Base-by-base conservation (phyloP, 2,113 vertebrate genomes). In the Larimichthys polyactis region DNA sequence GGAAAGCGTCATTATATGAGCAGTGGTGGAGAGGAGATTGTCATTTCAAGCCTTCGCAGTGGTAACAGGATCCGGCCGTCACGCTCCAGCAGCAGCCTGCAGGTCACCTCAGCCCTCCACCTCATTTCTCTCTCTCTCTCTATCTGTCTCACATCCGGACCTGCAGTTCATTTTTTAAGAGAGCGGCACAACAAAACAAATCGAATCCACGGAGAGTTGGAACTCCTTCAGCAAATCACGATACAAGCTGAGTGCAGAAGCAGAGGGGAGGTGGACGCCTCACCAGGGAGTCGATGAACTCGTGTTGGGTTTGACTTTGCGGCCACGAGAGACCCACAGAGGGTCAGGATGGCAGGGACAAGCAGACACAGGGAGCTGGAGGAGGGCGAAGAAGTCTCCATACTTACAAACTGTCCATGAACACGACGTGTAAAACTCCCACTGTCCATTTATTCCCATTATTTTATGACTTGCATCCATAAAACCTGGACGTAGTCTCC, bases 41-140 rank as follows among this genome's bases (percentile, higher is more conserved):
- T 87, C 81, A 71, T 87, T 87, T 83, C 70, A 75, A 83, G 66
- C 59, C 77, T 32, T 69, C 72, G 69, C 49, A 64, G 63, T 22
- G 55, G 66, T 60, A 60, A 64, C 76, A 71, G 71, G 67, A 83
- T 68, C 4, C 9, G 12, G 57, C n/a, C 63, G 72, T 84, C 77
- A 59, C 69, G 51, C 68, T 73, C 57, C 81, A 63, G 69, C 81
- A 63, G 69, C 73, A 60, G 49, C 54, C 72, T 22, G 62, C 67
- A 51, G 71, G 85, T 87, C 85, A 64, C 59, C 68, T 72, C 78
- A 15, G 52, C 71, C 19, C 64, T 24, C 24, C 58, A 19, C 24
- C 78, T 77, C 54, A 63, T 71, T 36, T 36, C 78, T 52, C 63
- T 22, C 22, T 3, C 52, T 3, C 29, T 46, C 82, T 22, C 27